phyloP scores from a whole-genome alignment of 2,797 vertebrate genomes.

The Emys orbicularis region DNA sequence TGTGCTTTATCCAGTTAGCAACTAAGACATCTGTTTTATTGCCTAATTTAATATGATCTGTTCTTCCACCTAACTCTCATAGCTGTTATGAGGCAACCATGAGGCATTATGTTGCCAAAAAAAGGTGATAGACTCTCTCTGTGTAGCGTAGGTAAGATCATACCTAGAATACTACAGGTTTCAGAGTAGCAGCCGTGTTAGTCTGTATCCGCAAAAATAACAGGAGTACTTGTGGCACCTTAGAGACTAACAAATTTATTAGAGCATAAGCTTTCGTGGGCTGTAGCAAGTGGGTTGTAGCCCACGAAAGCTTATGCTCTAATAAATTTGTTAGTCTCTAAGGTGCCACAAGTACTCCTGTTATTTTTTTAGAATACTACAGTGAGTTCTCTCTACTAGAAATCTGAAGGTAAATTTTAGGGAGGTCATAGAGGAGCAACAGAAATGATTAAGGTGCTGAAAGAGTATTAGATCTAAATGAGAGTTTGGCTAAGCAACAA shows the following conservation, averaged over 20 bases:
- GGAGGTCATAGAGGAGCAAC: background rate
- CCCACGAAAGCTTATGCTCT: no score
- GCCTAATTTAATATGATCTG: background rate
- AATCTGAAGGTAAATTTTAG: background rate
- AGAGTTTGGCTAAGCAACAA: background rate
- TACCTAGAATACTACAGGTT: background rate
- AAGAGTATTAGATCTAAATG: conserved; percentile 1
- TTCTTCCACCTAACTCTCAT: background rate
- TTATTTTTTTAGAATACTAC: background rate
- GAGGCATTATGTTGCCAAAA: background rate
- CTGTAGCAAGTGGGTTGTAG: no score
- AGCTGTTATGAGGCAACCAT: background rate
- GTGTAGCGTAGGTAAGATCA: background rate
- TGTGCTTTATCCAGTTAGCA: background rate
- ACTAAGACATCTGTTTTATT: background rate
- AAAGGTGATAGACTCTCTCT: background rate
- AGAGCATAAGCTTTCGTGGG: no score
- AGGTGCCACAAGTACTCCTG: no score
- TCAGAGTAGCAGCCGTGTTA: no score
- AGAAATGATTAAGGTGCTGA: background rate
- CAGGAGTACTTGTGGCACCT: no score
- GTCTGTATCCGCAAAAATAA: no score
- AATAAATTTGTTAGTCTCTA: no score
- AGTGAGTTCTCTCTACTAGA: background rate
- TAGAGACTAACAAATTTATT: no score